Evolutionary conservation across 2,888 invertebrate species (phyloP).

Genomic region (Seira ritae): DNA sequence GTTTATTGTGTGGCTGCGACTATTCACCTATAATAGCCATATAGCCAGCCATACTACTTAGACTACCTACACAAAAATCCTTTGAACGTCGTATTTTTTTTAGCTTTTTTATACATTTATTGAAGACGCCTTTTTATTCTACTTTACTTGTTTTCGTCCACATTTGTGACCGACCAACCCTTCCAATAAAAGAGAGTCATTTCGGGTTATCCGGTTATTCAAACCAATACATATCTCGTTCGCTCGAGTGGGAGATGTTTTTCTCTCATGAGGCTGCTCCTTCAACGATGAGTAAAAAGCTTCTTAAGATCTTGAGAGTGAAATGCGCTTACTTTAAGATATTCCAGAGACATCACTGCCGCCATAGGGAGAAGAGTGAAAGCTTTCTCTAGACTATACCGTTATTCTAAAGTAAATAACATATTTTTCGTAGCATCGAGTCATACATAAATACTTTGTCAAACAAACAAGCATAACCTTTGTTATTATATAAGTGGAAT

Average conservation of each 20-base stretch:
- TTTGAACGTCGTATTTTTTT: background rate
- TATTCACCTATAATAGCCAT: background rate
- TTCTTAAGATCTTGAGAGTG: slow-evolving; percentile 47
- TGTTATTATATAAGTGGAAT: too few species aligned
- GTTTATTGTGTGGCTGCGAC: background rate
- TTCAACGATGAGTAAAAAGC: background rate
- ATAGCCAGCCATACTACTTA: too few species aligned
- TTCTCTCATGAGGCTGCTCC: background rate
- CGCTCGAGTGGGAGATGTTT: slow-evolving; percentile 54
- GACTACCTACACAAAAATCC: too few species aligned
- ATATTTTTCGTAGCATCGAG: too few species aligned
- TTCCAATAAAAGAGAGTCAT: slow-evolving; percentile 55
- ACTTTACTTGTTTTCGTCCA: slow-evolving; percentile 9
- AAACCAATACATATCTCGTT: slow-evolving; percentile 50
- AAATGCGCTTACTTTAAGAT: slow-evolving; percentile 42
- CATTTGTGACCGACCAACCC: slow-evolving; percentile 41
- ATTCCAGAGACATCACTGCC: background rate
- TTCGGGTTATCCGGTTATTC: slow-evolving; percentile 60
- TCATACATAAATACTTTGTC: too few species aligned
- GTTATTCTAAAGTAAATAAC: too few species aligned
- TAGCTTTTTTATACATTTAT: slow-evolving; percentile 1
- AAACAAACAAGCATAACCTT: too few species aligned
- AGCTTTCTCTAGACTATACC: too few species aligned
- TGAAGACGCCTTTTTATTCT: slow-evolving; percentile 23
- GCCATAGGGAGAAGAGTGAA: background rate